Evolutionary conservation across 1,140 invertebrate genomes (phyloP), one percentile per base, ranked within the genome.

Genomic region (Bombus confusus): DNA sequence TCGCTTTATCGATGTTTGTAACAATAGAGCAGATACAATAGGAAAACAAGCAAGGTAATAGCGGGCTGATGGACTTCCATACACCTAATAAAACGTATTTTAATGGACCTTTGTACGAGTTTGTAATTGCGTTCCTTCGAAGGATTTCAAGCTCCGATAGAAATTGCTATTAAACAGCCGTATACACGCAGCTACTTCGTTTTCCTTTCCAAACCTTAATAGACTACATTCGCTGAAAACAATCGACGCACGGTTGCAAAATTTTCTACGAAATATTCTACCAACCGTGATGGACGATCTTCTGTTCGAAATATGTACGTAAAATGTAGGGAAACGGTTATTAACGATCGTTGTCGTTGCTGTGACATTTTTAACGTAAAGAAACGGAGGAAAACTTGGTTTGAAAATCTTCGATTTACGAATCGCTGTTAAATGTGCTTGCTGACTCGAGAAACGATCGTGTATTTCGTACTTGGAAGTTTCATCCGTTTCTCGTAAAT

Each of bases 81-180:
- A 79, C 47, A 34, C 59, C 59, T 28, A n/a, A 77, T 79, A 34
- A 31, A 43, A 43, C 77, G 41, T 79, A 68, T 47, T 79, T 68
- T 43, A 79, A 68, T 43, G 10, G 62, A 66, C 31, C 77, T 79
- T 52, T 66, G 25, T 37, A 25, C 64, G 31, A 79, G 77, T 52
- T 47, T 79, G 31, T 79, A 79, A 79, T 79, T 79, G 66, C 41
- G 22, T 18, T 52, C 41, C 34, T 79, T 68, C 66, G 37, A 79
- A 47, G 64, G 31, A 64, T 47, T 79, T 66, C n/a, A 34, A 79
- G 59, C 25, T 43, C 3, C 62, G 25, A 22, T 31, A 43, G 76
- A 43, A 43, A 39, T 78, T 66, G 62, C 52, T 47, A 34, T 66
- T 78, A 78, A 77, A 77, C 59, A 41, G 18, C n/a, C 34, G n/a